A percentile compares a stretch with the other conserved stretches of the same genome.
Evolutionary conservation across 92 coral and sea anemone genomes (phyloP).

Genomic region (Umimayanthus chanpuru): DNA sequence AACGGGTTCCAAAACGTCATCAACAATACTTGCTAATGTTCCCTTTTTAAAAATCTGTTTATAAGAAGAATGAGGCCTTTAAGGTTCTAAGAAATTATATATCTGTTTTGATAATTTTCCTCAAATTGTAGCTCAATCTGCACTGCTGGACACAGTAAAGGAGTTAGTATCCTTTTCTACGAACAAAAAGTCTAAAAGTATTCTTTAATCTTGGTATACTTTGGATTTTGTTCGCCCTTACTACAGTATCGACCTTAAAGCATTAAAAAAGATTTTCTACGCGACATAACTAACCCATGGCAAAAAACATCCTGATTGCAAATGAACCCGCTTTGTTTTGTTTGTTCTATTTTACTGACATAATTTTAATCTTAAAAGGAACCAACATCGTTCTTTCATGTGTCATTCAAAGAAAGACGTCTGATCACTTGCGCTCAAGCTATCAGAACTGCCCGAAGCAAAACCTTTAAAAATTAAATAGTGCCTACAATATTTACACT

Average conservation of each 20-base stretch:
- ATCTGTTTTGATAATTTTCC: too few relatives aligned
- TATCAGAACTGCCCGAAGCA: slow-evolving; percentile 22
- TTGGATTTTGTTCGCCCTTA: not conserved
- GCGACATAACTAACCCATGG: not conserved
- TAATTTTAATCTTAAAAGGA: slow-evolving; percentile 41
- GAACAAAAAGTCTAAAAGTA: not conserved
- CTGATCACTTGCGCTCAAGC: not conserved
- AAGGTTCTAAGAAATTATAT: too few relatives aligned
- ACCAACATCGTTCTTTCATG: slow-evolving; percentile 16
- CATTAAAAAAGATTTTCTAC: too few relatives aligned
- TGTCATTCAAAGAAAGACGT: slow-evolving; percentile 28
- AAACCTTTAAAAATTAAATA: slow-evolving; percentile 47
- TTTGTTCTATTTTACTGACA: slow-evolving; percentile 15
- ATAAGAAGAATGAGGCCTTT: too few relatives aligned
- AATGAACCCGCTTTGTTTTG: slow-evolving; percentile 35
- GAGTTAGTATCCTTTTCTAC: not conserved
- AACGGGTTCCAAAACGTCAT: not conserved
- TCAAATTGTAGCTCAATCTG: too few relatives aligned
- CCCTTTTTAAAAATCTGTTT: not conserved
- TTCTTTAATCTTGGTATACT: too few relatives aligned
- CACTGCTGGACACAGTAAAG: too few relatives aligned
- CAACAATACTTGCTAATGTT: not conserved
- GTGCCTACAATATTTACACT: slow-evolving; percentile 51
- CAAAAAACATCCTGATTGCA: not conserved
- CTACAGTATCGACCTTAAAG: too few relatives aligned